Base-by-base conservation (phyloP, 1,140 invertebrate species). In the Euglossa dilemma region DNA sequence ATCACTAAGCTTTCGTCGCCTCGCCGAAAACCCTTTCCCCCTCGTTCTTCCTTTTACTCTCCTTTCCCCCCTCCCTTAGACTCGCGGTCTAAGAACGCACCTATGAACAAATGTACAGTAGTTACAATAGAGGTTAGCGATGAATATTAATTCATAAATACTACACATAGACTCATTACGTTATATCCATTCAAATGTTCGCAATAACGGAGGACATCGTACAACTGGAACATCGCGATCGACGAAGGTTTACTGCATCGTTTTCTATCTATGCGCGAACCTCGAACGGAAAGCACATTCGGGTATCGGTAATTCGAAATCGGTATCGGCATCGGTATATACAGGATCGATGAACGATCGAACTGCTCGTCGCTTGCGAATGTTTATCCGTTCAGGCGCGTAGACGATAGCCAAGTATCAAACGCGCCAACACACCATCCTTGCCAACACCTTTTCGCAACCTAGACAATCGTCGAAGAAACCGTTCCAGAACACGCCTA, bases 91-190 rank as follows among this genome's bases (percentile, higher is more conserved):
- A 36, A 36, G 36, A 1, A 89, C 61, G 72, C 63, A 83, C 18
- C 89, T 93, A 93, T 92, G 71, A 91, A 93, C 92, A 93, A 93
- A 93, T 93, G 88, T 93, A 93, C 93, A 93, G 70, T 92, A 93
- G 92, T 92, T 92, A 92, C 91, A 92, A 80, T 88, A 83, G 80
- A 85, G 78, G 74, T 87, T 88, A 70, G 69, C 80, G 83, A 89
- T 87, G 85, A 78, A 88, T 90, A 85, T 66, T 91, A 84, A 87
- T 89, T 86, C 83, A 90, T 86, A 87, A 89, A 90, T 89, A 89
- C 84, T 91, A 90, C 86, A 89, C 85, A 87, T 75, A 88, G 71
- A 91, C 77, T 86, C 47, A 83, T 90, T 91, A 89, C 75, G 86
- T 88, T 83, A 87, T 83, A 86, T 85, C 84, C 85, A 75, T 78